Evolutionary conservation across 2,113 vertebrate species (phyloP).

Genomic region (Tor tambroides): DNA sequence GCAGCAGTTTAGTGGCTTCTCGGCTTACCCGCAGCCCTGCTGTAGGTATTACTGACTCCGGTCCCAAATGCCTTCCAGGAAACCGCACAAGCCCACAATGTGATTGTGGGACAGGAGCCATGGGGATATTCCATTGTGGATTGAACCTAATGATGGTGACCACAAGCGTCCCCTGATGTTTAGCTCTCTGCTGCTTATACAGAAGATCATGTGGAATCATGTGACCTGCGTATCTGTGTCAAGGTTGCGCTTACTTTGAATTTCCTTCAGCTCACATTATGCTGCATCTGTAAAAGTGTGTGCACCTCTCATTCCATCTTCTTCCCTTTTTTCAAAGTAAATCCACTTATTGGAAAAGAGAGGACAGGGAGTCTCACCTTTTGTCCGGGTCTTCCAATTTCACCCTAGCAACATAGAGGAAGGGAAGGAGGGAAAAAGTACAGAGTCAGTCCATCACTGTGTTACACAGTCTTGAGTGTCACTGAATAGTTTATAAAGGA

Average conservation of each 20-base stretch:
- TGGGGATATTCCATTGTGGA: slow-evolving; percentile 34
- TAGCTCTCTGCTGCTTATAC: background rate
- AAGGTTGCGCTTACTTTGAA: slow-evolving; percentile 64
- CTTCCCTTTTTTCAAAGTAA: slow-evolving; percentile 62
- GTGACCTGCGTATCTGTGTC: slow-evolving; percentile 55
- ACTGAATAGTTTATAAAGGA: no score
- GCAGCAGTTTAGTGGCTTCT: slow-evolving; percentile 23
- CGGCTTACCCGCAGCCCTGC: slow-evolving; percentile 10
- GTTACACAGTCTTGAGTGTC: background rate
- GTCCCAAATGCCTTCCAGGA: slow-evolving; percentile 35
- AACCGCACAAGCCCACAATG: slow-evolving; percentile 34
- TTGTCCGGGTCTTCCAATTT: slow-evolving; percentile 95
- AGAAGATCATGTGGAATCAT: background rate
- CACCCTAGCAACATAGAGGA: slow-evolving; percentile 82
- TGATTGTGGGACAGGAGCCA: slow-evolving; percentile 10
- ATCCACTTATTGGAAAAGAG: slow-evolving; percentile 66
- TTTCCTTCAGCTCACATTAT: slow-evolving; percentile 49
- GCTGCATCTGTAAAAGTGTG: slow-evolving; percentile 47
- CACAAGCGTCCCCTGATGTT: slow-evolving; percentile 13
- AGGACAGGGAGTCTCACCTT: slow-evolving; percentile 84
- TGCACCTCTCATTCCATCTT: background rate
- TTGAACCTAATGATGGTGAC: slow-evolving; percentile 40
- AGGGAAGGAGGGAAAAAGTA: slow-evolving; percentile 24
- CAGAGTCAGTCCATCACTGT: background rate
- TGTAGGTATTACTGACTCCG: background rate